A percentile compares a stretch with the other conserved stretches of the same genome.
Evolutionary conservation across 2,113 vertebrate genomes (phyloP).

Genomic region (Puntigrus tetrazona): DNA sequence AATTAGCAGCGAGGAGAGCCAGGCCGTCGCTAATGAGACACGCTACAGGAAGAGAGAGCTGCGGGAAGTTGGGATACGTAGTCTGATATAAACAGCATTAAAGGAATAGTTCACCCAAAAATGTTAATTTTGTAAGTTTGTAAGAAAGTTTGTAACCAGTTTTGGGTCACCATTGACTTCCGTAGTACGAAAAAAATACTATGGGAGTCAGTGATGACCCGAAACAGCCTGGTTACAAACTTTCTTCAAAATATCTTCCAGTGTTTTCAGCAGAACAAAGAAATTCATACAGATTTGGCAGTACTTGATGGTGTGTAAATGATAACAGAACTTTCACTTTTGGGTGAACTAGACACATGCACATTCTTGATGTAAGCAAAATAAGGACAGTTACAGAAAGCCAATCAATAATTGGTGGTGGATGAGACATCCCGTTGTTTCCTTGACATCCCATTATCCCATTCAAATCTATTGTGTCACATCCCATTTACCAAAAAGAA

Average conservation of each 20-base stretch:
- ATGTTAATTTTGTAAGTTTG: too few species aligned
- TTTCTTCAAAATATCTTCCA: too few species aligned
- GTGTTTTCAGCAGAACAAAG: too few species aligned
- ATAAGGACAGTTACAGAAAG: neutral
- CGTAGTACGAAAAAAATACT: too few species aligned
- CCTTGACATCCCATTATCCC: neutral
- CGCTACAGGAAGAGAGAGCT: constrained; percentile 60
- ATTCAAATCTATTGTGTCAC: neutral
- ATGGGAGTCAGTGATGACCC: too few species aligned
- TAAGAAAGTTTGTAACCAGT: too few species aligned
- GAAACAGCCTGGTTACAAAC: too few species aligned
- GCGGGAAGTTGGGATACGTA: constrained; percentile 54
- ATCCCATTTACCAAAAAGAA: neutral
- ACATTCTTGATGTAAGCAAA: neutral
- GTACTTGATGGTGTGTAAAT: too few species aligned
- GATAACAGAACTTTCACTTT: too few species aligned
- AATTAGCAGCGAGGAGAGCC: constrained; percentile 65
- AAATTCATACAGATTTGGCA: too few species aligned
- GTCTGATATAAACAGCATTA: constrained; percentile 40
- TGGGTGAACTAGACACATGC: neutral
- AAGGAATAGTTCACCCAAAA: too few species aligned
- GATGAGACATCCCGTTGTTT: neutral
- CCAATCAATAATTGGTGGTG: neutral
- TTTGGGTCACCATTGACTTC: too few species aligned
- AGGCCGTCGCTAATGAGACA: constrained; percentile 72